Evolutionary conservation across 2,888 invertebrate genomes (phyloP), one percentile per base, ranked within the genome.

Genomic region (Orthosia gothica): DNA sequence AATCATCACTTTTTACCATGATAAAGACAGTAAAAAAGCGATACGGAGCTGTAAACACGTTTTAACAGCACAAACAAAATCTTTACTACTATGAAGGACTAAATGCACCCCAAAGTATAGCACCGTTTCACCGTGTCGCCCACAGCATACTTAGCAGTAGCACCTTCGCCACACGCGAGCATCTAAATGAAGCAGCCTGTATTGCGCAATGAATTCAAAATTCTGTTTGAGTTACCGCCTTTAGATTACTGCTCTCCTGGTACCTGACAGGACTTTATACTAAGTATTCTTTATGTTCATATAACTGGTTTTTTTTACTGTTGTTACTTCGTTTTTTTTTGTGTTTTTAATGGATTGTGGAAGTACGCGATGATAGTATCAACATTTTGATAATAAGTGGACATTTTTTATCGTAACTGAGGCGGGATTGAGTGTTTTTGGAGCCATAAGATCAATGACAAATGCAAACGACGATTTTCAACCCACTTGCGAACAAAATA

Each of bases 181-280:
- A 68, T 74, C 74, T 74, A 68, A 74, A 81, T 70, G 81, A 70
- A 74, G 59, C 67, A 61, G 70, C 61, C 63, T 81, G 63, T 79
- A 64, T 74, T 65, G 55, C 66, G 69, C 64, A 67, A 70, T 70
- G 70, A 67, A 79, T 81, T 81, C 70, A 68, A 79, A 67, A 80
- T 83, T 81, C 84, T 70, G 67, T 83, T 83, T 83, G 74, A 81
- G 59, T 70, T 52, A 64, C 54, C 59, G 74, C 50, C 80, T 32
- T 59, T 62, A 67, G 40, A 70, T 79, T 66, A 59, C 66, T 81
- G 20, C 57, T 70, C 40, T 45, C 74, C 74, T 83, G 45, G 74
- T 62, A 67, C 66, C n/a, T 18, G 11, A 13, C n/a, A 52, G 52
- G 20, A 54, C 64, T 68, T 65, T 66, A 62, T 49, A 26, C 55